These are phyloP conservation scores for Melanostoma scalare DNA, from an alignment of 2,888 invertebrate genomes.

Conservation along the genomic window DNA sequence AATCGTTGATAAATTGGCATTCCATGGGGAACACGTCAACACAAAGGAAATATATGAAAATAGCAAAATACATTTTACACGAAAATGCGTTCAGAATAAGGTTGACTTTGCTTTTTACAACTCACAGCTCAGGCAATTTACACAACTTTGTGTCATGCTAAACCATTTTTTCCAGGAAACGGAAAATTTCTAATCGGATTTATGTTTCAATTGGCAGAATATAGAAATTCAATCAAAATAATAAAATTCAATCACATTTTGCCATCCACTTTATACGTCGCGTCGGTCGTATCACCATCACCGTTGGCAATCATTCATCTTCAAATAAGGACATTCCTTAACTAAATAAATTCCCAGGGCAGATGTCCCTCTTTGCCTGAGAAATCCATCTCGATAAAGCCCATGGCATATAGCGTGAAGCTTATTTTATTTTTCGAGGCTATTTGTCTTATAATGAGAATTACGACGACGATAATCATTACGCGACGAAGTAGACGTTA, in stretches of 20 bases:
- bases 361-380: conserved; percentile 29
- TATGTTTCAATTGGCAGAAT: conserved; percentile 11
- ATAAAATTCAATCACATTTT: conserved; percentile 48
- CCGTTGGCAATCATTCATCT: conserved; percentile 42
- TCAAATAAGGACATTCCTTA: conserved; percentile 20
- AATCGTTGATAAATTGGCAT: too few species aligned
- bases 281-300: conserved; percentile 17
- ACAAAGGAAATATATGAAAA: too few species aligned
- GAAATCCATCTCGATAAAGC: neutral
- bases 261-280: conserved; percentile 8
- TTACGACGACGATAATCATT: neutral
- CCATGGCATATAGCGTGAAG: conserved; percentile 27
- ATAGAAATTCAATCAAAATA: conserved; percentile 47
- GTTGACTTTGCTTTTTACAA: too few species aligned
- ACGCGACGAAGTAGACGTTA: conserved; percentile 3
- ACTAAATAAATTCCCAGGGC: conserved; percentile 34
- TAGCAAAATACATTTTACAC: too few species aligned
- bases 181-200: conserved; percentile 3
- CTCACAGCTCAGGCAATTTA: too few species aligned
- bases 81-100: too few species aligned
- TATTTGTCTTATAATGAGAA: conserved; percentile 38
- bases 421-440: conserved; percentile 39
- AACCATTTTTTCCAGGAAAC: too few species aligned
- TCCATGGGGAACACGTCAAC: too few species aligned
- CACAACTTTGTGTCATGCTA: too few species aligned